phyloP scores from a whole-genome alignment of 2,888 invertebrate genomes.

The Nomada flava region DNA sequence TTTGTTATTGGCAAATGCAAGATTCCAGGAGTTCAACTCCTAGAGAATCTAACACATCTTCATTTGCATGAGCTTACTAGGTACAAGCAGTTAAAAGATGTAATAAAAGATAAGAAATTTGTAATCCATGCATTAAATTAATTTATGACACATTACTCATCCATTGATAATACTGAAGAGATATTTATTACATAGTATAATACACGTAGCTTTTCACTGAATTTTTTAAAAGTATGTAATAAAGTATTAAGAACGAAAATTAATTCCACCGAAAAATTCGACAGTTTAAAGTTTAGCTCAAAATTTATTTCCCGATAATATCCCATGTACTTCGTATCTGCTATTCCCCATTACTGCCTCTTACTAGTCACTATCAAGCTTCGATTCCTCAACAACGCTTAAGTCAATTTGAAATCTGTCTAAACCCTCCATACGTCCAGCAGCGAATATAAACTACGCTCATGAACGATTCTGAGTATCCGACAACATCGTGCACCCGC shows the following conservation, averaged over 20 bases:
- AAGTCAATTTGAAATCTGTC: slow-evolving; percentile 22
- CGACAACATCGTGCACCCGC: background rate
- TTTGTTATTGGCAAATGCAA: background rate
- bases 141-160: background rate
- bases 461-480: slow-evolving; percentile 7
- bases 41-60: background rate
- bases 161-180: too few relatives aligned
- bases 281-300: too few relatives aligned
- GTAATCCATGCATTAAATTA: background rate
- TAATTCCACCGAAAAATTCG: too few relatives aligned
- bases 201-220: too few relatives aligned
- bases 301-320: too few relatives aligned
- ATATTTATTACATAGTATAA: too few relatives aligned
- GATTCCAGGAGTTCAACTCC: background rate
- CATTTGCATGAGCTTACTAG: background rate
- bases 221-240: too few relatives aligned
- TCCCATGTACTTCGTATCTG: too few relatives aligned
- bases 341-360: background rate
- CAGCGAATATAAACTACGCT: slow-evolving; percentile 18
- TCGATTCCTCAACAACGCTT: background rate
- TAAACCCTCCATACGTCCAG: slow-evolving; percentile 12
- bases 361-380: background rate
- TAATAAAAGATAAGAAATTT: too few relatives aligned
- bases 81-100: too few relatives aligned
- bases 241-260: too few relatives aligned